These are phyloP conservation scores for Galleria mellonella DNA, from an alignment of 1,140 invertebrate genomes.

Conservation along the genomic window DNA sequence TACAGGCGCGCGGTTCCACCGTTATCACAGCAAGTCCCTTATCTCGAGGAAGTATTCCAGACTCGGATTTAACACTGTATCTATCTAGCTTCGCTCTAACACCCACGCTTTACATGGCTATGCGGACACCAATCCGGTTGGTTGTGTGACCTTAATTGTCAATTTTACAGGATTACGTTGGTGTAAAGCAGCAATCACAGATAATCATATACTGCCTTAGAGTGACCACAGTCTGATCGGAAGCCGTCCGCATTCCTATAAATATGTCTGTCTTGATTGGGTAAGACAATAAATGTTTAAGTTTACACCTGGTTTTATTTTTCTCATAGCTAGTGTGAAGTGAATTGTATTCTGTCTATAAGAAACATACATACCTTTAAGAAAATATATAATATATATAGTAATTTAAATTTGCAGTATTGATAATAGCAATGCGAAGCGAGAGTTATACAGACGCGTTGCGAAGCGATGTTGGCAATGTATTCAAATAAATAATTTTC, in stretches of 20 bases:
- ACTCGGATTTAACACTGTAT: conserved; percentile 66
- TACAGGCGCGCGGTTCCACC: conserved; percentile 74
- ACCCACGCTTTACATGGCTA: conserved; percentile 58
- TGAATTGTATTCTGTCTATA: too few relatives aligned
- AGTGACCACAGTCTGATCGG: conserved; percentile 18
- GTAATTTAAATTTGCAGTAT: not conserved
- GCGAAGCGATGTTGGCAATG: conserved; percentile 3
- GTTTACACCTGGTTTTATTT: conserved; percentile 27
- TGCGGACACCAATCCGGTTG: conserved; percentile 29
- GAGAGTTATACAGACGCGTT: not conserved
- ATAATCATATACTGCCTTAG: conserved; percentile 13
- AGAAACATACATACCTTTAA: not conserved
- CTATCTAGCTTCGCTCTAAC: conserved; percentile 67
- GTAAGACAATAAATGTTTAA: conserved; percentile 49
- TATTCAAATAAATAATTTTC: not conserved
- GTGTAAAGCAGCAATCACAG: conserved; percentile 31
- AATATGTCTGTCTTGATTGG: conserved; percentile 30
- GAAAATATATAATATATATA: not conserved
- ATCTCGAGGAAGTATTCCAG: conserved; percentile 78
- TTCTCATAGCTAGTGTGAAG: not conserved
- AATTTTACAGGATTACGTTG: conserved; percentile 68
- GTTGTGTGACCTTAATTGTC: conserved; percentile 57
- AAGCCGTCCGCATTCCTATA: conserved; percentile 57
- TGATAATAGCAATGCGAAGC: conserved; percentile 3
- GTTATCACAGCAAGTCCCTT: conserved; percentile 77